Evolutionary conservation across 2,888 invertebrate species (phyloP).

Genomic region (Tetanocera ferruginea): DNA sequence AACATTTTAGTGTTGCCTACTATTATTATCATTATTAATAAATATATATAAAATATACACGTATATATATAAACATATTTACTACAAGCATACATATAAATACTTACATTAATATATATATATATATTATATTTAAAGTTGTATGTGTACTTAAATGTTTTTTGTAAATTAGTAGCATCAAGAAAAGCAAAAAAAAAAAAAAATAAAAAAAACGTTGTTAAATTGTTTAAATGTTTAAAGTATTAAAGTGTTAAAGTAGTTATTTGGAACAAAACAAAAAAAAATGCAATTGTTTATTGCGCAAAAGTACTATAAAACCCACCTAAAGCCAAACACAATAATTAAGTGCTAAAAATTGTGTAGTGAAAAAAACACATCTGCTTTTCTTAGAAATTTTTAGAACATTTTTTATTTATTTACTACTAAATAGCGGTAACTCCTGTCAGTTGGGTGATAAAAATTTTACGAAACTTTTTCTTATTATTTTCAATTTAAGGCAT

Average conservation of each 20-base stretch:
- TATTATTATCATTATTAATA: conserved; percentile 34
- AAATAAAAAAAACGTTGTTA: conserved; percentile 16
- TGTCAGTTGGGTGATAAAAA: conserved; percentile 70
- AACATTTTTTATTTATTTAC: conserved; percentile 23
- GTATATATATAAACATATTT: conserved; percentile 23
- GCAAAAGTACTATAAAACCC: conserved; percentile 52
- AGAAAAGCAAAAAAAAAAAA: background rate
- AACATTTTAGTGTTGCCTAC: conserved; percentile 26
- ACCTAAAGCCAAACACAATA: conserved; percentile 56
- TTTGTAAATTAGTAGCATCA: conserved; percentile 22
- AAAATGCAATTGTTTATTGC: background rate
- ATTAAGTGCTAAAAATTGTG: conserved; percentile 51
- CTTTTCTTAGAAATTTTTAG: conserved; percentile 28
- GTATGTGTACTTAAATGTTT: conserved; percentile 28
- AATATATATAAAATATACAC: conserved; percentile 19
- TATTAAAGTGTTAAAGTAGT: background rate
- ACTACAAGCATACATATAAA: conserved; percentile 15
- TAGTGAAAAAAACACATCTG: conserved; percentile 32
- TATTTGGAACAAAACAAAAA: conserved; percentile 16
- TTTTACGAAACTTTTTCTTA: conserved; percentile 17
- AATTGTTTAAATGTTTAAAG: conserved; percentile 19
- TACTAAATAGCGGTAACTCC: conserved; percentile 64
- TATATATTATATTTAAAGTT: conserved; percentile 20
- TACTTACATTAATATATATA: no score
- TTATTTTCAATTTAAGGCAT: background rate